Percentiles rank a stretch among this genome's conserved stretches.
These are phyloP conservation scores for Heliconius charithonia DNA, from an alignment of 2,888 invertebrate species.

Conservation along the genomic window DNA sequence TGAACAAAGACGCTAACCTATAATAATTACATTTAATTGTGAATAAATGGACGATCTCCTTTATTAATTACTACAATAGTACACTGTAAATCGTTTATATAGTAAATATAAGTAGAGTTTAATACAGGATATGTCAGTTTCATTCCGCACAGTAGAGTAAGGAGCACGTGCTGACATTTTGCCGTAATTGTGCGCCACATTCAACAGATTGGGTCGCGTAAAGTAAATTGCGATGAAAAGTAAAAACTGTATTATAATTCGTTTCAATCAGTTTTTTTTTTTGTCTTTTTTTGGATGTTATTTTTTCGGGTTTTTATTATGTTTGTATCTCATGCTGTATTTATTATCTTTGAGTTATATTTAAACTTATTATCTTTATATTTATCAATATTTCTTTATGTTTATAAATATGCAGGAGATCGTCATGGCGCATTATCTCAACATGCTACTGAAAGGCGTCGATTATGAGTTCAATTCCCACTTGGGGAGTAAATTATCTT, in stretches of 20 bases:
- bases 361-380: no score
- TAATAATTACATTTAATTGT: constrained; percentile 73
- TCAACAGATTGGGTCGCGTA: constrained; percentile 46
- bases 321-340: no score
- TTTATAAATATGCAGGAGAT: not conserved
- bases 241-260: constrained; percentile 39
- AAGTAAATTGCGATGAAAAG: constrained; percentile 44
- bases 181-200: constrained; percentile 45
- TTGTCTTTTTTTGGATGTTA: not conserved
- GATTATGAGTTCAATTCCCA: not conserved
- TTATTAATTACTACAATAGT: constrained; percentile 33
- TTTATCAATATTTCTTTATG: not conserved
- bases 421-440: not conserved
- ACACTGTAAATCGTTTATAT: constrained; percentile 5
- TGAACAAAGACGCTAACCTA: constrained; percentile 83
- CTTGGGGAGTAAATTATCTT: not conserved
- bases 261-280: not conserved
- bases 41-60: constrained; percentile 43
- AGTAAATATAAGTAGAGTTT: constrained; percentile 18
- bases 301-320: not conserved
- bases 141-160: constrained; percentile 28
- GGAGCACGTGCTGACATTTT: constrained; percentile 43
- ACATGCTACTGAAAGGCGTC: not conserved
- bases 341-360: no score
- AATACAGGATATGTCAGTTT: constrained; percentile 28